Evolutionary conservation across 92 coral and sea anemone genomes (phyloP), one percentile per base, ranked within the genome.

Genomic region (Parazoanthus atlanticus): DNA sequence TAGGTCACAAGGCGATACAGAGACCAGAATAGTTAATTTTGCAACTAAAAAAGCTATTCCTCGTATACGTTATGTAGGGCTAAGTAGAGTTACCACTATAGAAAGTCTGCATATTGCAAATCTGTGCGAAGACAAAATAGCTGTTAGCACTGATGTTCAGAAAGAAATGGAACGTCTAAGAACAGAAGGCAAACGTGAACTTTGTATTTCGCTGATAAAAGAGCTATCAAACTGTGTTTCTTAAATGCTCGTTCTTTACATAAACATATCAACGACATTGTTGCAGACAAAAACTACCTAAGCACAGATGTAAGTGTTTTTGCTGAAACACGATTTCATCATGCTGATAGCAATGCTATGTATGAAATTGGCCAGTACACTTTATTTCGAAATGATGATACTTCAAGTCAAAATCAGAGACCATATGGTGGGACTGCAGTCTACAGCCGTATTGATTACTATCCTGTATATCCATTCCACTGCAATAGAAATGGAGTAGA

Each of bases 351-450:
- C 77, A 79, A 89, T 74, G n/a, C 29, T 70, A 29, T 89, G 82
- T 93, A 93, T 91, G 41, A 5, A 0, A 78, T 93, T 83, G 91
- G 79, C 56, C 79, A 77, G 25, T 92, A 90, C 72, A 86, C 56
- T 78, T 86, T 92, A 84, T 92, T 90, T 87, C 88, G 94, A 92
- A 92, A 92, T 89, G 92, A 94, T 83, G 88, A 64, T 84, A 69
- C 67, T 46, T 74, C 88, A 49, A 83, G 69, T 88, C 76, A 65
- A 38, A 93, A 86, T 93, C 73, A 49, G 88, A 49, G 91, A 71
- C 94, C 92, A 41, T 91, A 64, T 89, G 86, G 89, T 64, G 95
- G 94, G 26, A 93, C 90, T 70, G 95, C 92, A 80, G 92, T 93
- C 46, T 91, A 85, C 84, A 93, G 89, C 69, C 89, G 92, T n/a